A percentile compares a stretch with the other conserved stretches of the same genome.
These are phyloP conservation scores for Chionoecetes opilio DNA, from an alignment of 1,140 invertebrate genomes.

Conservation along the genomic window DNA sequence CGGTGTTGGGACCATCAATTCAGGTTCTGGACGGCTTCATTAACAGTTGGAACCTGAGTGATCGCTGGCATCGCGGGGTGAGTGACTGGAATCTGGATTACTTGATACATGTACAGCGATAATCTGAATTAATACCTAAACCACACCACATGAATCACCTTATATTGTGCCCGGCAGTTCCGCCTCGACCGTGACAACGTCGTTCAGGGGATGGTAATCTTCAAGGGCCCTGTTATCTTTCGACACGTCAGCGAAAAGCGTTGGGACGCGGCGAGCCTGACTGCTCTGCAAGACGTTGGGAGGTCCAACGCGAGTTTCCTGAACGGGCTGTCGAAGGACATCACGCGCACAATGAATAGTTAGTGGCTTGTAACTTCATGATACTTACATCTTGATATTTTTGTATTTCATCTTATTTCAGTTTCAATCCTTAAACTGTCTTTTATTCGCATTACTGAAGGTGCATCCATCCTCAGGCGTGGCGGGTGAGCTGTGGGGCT, in stretches of 20 bases:
- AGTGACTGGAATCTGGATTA: background rate
- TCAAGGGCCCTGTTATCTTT: background rate
- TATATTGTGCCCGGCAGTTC: background rate
- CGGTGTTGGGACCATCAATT: background rate
- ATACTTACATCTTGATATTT: no score
- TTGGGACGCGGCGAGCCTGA: no score
- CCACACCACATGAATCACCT: no score
- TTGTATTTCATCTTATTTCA: background rate
- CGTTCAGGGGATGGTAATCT: background rate
- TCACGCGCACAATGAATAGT: background rate
- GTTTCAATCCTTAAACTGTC: background rate
- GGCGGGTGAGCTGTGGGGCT: slow-evolving; percentile 18
- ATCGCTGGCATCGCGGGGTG: background rate
- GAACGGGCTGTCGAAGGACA: background rate
- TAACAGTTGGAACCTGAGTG: slow-evolving; percentile 12
- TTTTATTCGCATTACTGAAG: background rate
- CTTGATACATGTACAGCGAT: no score
- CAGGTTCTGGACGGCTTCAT: background rate
- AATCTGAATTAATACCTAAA: no score
- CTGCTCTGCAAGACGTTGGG: background rate
- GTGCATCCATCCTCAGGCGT: background rate
- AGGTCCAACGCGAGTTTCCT: background rate
- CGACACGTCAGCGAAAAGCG: background rate
- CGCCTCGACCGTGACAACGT: background rate
- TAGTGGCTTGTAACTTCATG: background rate